Evolutionary conservation across 1,140 invertebrate genomes (phyloP).

Genomic region (Zophobas atratus): DNA sequence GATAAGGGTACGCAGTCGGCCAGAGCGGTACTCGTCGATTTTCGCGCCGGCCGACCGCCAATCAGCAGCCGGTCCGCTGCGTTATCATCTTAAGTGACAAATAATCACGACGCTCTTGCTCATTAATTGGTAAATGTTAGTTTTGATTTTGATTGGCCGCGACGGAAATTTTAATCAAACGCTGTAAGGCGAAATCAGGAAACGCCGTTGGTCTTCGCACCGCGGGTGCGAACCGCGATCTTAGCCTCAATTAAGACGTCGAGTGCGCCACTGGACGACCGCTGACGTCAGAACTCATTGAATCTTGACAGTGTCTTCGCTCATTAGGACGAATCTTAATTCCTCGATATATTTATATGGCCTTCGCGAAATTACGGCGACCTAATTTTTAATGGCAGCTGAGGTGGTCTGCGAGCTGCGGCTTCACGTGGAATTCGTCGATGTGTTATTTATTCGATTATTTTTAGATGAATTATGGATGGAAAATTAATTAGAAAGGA

Average conservation of each 20-base stretch:
- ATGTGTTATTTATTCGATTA: no score
- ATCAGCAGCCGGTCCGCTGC: constrained; percentile 53
- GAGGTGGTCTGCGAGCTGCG: background rate
- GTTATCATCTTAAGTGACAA: constrained; percentile 67
- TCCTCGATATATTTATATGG: constrained; percentile 53
- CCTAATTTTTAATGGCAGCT: constrained; percentile 38
- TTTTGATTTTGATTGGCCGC: constrained; percentile 64
- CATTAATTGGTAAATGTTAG: constrained; percentile 67
- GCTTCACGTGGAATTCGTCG: background rate
- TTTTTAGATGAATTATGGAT: no score
- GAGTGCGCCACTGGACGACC: background rate
- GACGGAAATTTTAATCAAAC: constrained; percentile 61
- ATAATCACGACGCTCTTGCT: constrained; percentile 65
- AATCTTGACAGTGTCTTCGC: constrained; percentile 50
- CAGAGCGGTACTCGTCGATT: constrained; percentile 27
- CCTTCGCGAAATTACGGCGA: constrained; percentile 52
- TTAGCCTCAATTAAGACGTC: constrained; percentile 40
- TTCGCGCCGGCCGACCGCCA: background rate
- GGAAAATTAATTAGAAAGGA: no score
- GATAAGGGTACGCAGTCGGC: constrained; percentile 64
- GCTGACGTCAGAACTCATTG: constrained; percentile 53
- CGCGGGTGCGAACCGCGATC: background rate
- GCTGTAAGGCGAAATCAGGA: constrained; percentile 36
- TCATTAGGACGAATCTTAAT: constrained; percentile 53
- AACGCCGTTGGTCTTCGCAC: background rate